A percentile compares a stretch with the other conserved stretches of the same genome.
These are phyloP conservation scores for Neogale vison DNA, from an alignment of 2,113 vertebrate genomes.

Conservation along the genomic window DNA sequence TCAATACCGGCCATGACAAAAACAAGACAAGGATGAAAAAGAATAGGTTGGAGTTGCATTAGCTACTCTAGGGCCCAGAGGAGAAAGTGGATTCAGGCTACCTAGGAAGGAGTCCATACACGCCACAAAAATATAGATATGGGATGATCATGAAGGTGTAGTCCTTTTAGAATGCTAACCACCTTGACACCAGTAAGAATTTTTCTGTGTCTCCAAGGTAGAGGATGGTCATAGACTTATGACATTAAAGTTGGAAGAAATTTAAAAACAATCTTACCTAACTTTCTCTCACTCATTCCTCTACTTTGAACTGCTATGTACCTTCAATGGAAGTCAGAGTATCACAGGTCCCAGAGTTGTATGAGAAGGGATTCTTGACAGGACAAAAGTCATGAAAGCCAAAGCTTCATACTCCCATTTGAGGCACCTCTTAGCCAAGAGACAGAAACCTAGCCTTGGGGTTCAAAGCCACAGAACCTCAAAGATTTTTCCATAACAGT, in stretches of 20 bases:
- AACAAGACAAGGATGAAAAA: neutral
- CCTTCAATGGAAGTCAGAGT: neutral
- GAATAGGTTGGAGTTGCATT: neutral
- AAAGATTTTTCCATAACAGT: neutral
- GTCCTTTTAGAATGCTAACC: neutral
- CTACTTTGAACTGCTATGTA: neutral
- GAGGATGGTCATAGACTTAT: neutral
- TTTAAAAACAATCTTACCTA: neutral
- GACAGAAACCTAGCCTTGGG: neutral
- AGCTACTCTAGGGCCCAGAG: neutral
- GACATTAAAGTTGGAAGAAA: neutral
- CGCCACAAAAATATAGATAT: neutral
- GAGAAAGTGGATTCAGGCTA: neutral
- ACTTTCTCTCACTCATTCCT: neutral
- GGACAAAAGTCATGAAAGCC: neutral
- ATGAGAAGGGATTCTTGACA: neutral
- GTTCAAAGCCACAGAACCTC: neutral
- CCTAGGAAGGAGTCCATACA: neutral
- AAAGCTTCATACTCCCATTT: neutral
- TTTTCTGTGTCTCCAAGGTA: neutral
- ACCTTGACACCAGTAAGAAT: neutral
- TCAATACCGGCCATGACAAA: neutral
- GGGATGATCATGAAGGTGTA: neutral
- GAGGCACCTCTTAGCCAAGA: neutral
- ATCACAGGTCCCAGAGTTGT: neutral